A percentile compares a stretch with the other conserved stretches of the same genome.
Conservation (phyloP, 2,888 invertebrate genomes). For the Perdita meconis region DNA sequence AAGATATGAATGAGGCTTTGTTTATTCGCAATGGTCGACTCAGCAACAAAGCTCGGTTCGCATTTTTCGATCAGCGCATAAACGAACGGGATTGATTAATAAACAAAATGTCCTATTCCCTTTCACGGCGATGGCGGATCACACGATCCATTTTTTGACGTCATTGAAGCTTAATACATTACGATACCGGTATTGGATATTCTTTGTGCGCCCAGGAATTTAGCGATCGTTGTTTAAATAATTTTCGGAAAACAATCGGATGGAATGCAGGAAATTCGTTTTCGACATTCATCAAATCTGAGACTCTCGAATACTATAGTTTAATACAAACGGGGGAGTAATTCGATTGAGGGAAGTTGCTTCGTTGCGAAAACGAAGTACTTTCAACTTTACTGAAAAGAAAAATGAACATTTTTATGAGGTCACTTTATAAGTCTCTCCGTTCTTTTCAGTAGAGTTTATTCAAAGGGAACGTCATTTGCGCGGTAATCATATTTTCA, state of each 20-base stretch:
- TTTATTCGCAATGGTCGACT: background rate
- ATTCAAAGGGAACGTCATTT: background rate
- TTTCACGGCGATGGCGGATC: background rate
- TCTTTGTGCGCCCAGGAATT: background rate
- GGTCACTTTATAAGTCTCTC: background rate
- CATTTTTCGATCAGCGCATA: background rate
- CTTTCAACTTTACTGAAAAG: background rate
- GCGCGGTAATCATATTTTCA: no score
- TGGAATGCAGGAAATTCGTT: background rate
- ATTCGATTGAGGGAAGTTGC: background rate
- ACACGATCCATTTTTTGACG: background rate
- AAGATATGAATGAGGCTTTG: no score
- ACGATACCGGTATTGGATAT: background rate
- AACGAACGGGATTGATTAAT: background rate
- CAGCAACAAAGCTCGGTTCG: background rate
- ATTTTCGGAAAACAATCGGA: background rate
- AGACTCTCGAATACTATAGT: background rate
- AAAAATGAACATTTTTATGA: background rate
- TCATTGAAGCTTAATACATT: background rate
- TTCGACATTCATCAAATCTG: background rate
- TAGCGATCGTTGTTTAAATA: no score
- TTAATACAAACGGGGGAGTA: background rate
- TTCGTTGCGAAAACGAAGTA: background rate
- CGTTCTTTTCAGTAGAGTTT: background rate
- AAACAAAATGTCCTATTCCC: background rate